phyloP scores from a whole-genome alignment of 2,113 vertebrate species.

The Micronycteris hirsuta region DNA sequence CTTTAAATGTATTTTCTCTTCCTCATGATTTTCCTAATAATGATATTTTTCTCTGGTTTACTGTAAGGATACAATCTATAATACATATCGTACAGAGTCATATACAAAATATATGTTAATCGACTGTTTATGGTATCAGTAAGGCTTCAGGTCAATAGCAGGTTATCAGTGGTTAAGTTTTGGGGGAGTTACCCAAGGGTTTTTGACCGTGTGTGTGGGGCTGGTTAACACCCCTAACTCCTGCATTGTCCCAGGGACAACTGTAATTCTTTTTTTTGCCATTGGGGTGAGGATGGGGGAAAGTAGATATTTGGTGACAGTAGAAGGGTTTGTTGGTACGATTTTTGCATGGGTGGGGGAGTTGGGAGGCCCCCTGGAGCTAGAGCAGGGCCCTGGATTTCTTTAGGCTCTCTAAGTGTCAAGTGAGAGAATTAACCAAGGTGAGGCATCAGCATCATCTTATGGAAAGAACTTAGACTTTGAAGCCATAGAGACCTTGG shows the following conservation, averaged over 20 bases:
- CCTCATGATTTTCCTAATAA: background rate
- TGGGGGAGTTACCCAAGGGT: background rate
- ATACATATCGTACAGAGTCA: background rate
- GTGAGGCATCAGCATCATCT: background rate
- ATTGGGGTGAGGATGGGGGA: background rate
- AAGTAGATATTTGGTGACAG: background rate
- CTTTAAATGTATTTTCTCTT: background rate
- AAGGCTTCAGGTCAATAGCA: background rate
- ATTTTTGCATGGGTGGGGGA: background rate
- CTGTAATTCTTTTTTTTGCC: background rate
- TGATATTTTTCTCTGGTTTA: background rate
- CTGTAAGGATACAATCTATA: background rate
- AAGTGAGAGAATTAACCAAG: background rate
- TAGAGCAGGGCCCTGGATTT: background rate
- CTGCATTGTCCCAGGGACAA: background rate
- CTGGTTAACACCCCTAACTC: too few species aligned
- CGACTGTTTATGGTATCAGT: background rate
- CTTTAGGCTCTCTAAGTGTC: background rate
- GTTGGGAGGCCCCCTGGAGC: background rate
- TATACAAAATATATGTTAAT: background rate
- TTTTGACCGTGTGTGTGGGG: background rate
- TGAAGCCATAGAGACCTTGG: background rate
- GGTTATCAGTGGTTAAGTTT: too few species aligned
- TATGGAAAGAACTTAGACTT: background rate
- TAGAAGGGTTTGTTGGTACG: background rate